Percentiles rank a stretch among this genome's conserved stretches.
Evolutionary conservation across 2,113 vertebrate species (phyloP).

Genomic region (Hymenochirus boettgeri): DNA sequence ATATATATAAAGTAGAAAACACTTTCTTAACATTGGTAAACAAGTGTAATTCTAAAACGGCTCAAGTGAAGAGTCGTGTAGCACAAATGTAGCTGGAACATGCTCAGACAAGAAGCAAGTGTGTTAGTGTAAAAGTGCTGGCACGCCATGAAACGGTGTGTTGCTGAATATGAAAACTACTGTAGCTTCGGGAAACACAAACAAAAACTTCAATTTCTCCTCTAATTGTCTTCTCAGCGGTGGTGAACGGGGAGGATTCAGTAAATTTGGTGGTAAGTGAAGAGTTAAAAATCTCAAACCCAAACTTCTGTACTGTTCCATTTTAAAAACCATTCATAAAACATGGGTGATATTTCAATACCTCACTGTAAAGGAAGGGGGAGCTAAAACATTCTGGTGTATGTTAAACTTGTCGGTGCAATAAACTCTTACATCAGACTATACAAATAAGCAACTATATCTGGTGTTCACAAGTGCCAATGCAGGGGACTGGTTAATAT

Average conservation of each 20-base stretch:
- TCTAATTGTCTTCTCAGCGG: slow-evolving; percentile 92
- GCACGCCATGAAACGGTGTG: slow-evolving; percentile 11
- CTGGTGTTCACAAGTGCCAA: neutral
- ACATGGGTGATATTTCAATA: neutral
- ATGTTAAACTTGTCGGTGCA: neutral
- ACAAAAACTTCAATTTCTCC: slow-evolving; percentile 77
- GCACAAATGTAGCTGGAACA: slow-evolving; percentile 23
- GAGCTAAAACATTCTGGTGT: slow-evolving; percentile 3
- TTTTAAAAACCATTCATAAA: slow-evolving; percentile 46
- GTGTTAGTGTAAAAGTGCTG: slow-evolving; percentile 25
- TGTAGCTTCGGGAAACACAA: slow-evolving; percentile 41
- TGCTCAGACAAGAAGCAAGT: slow-evolving; percentile 43
- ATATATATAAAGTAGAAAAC: neutral
- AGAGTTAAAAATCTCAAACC: slow-evolving; percentile 66
- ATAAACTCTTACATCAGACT: neutral
- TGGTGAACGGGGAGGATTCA: slow-evolving; percentile 95
- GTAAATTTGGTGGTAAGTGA: slow-evolving; percentile 97
- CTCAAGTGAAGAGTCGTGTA: slow-evolving; percentile 14
- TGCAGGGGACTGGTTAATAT: neutral
- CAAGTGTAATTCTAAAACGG: slow-evolving; percentile 56
- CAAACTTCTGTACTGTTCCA: slow-evolving; percentile 65
- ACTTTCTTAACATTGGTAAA: slow-evolving; percentile 3
- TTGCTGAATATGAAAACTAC: slow-evolving; percentile 20
- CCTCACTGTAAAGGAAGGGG: neutral
- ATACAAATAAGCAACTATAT: neutral